A percentile compares a stretch with the other conserved stretches of the same genome.
phyloP scores from a whole-genome alignment of 2,797 vertebrate species.

The Liasis olivaceus region DNA sequence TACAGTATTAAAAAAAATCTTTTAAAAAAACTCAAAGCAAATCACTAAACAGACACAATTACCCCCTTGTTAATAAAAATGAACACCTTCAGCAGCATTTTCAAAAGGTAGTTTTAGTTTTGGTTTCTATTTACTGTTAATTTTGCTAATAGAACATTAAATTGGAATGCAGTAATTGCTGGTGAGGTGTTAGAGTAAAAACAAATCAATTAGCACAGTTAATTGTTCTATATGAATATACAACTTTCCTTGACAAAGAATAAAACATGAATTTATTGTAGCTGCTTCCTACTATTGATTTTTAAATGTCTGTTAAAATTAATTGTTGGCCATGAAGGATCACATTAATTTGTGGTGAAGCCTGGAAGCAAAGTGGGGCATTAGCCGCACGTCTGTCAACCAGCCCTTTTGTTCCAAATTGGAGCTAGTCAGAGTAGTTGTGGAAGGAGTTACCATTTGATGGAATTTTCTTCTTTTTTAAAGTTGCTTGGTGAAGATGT shows the following conservation, averaged over 20 bases:
- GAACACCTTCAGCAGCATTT: constrained; percentile 71
- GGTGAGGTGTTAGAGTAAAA: constrained; percentile 32
- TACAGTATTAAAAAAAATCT: constrained; percentile 82
- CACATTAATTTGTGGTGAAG: background rate
- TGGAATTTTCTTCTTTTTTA: constrained; percentile 37
- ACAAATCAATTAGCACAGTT: constrained; percentile 23
- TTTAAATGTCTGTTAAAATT: background rate
- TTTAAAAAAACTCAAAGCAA: constrained; percentile 77
- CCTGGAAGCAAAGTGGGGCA: constrained; percentile 40
- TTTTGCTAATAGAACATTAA: constrained; percentile 51
- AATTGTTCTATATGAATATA: constrained; percentile 42
- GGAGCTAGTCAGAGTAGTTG: constrained; percentile 37
- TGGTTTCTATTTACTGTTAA: constrained; percentile 70
- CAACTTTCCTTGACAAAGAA: background rate
- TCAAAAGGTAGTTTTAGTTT: constrained; percentile 71
- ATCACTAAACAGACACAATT: constrained; percentile 83
- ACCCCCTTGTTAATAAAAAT: constrained; percentile 76
- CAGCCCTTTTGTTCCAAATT: constrained; percentile 42
- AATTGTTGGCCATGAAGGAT: background rate
- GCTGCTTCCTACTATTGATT: background rate
- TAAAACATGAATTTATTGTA: background rate
- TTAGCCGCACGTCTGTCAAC: constrained; percentile 2
- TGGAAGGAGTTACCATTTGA: constrained; percentile 44
- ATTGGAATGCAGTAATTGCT: constrained; percentile 39
- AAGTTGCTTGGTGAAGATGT: background rate